Base-by-base conservation (phyloP, 1,140 invertebrate genomes). In the Sminthurides bifidus region DNA sequence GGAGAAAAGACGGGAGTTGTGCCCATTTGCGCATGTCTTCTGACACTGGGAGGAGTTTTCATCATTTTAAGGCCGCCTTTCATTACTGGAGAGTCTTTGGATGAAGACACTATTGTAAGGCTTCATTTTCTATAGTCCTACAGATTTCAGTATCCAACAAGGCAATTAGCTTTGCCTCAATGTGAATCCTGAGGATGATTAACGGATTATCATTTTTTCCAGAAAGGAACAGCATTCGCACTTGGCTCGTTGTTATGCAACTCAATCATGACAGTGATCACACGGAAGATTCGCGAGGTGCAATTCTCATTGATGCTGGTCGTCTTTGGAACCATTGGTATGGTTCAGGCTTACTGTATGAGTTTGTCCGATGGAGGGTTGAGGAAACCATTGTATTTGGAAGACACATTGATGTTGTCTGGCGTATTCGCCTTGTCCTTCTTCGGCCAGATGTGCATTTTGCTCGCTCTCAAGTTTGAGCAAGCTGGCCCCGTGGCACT, bases 381-480 rank as follows among this genome's bases (percentile, higher is more conserved):
- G 19, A 54, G 40, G 37, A 31, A n/a, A 2, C 58, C 58, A 3
- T 19, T 23, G n/a, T 21, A 40, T 15, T 14, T 29, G 3, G 23
- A 14, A 0, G 52, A 59, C 21, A 40, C 43, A 19, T 19, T 48
- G 46, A 17, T 52, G 1, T 40, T 49, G 1, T 24, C 43, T 19
- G 38, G 35, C 5, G 30, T 59, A 2, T 52, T 48, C 12, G 26
- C 35, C 17, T 30, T 59, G 1, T 55, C 58, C 1, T 50, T 59
- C 5, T 24, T 35, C 27, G 54, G 55, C 21, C 60, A 61, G 41
- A 31, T 58, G n/a, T 29, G 54, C 2, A 56, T 59, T 6, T 52
- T 59, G 8, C 29, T 59, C 8, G 56, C 61, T n/a, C 31, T 63
- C 1, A 59, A 63, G 33, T 52, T 55, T 52, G 61, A 63, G 26